Evolutionary conservation across 2,113 vertebrate species (phyloP), one percentile per base, ranked within the genome.

Genomic region (Cnemophilus loriae): DNA sequence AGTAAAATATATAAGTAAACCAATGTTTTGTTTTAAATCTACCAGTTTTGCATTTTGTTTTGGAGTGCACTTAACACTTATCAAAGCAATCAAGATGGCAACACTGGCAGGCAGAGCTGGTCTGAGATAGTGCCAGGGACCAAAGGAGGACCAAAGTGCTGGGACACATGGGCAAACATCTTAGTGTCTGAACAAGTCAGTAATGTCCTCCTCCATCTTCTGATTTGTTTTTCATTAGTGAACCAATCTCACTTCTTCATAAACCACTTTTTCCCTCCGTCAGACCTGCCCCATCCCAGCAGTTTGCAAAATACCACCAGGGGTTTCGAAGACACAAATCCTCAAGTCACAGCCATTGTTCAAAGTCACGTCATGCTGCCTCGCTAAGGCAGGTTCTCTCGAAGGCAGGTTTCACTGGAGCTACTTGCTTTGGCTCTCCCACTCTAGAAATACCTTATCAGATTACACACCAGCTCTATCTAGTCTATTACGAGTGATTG

Each of bases 81-180:
- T 8, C 47, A 87, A 60, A 93, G 35, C 23, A 52, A 87, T 27
- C 13, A 70, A 26, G 20, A 55, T 37, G 60, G 27, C 55, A 89
- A 32, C 55, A 20, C 5, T 73, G 22, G 11, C n/a, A 83, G 23
- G 33, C 33, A 85, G 49, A 68, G 13, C n/a, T 79, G 53, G 4
- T 52, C 49, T 52, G 37, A 52, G 67, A 41, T 3, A 8, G 10
- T 59, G 16, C 57, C 41, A 44, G 35, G 33, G 21, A 82, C 61
- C 1, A 4, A 59, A 39, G 19, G 15, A 59, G 33, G 44, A 32
- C 16, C 17, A 37, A 37, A 77, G 22, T 33, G 3, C 19, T 1
- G 3, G 47, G 32, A 49, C 3, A 1, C 0, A 1, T 1, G 6
- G 49, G 16, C 4, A 7, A 68, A 2, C 20, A 33, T 16, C 28